Evolutionary conservation across 1,140 invertebrate species (phyloP).

Genomic region (Heliconius eleuchia): DNA sequence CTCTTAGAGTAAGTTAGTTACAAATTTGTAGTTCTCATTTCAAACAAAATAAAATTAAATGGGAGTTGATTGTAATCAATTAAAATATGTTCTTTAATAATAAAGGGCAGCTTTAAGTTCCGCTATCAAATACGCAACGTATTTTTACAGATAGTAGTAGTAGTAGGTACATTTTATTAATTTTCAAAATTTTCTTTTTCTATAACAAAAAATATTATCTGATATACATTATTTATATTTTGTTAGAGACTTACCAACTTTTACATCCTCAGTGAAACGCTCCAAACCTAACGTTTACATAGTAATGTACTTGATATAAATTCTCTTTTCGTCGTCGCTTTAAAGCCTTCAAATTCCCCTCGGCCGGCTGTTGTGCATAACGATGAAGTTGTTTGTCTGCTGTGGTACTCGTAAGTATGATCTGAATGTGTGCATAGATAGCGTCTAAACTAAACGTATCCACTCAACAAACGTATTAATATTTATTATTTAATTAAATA

Average conservation of each 20-base stretch:
- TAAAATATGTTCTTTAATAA: background rate
- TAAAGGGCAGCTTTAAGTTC: background rate
- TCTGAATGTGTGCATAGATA: background rate
- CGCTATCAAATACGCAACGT: background rate
- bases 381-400: slow-evolving; percentile 21
- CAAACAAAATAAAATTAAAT: background rate
- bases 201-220: no score
- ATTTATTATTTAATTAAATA: background rate
- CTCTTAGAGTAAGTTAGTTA: background rate
- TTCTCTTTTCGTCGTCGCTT: slow-evolving; percentile 21
- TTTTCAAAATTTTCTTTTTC: no score
- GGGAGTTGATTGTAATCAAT: background rate
- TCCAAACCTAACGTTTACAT: background rate
- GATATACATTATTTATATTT: no score
- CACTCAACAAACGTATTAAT: background rate
- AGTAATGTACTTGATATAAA: slow-evolving; percentile 17
- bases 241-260: background rate
- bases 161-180: no score
- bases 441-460: slow-evolving; percentile 3
- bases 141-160: no score
- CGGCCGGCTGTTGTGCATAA: slow-evolving; percentile 20
- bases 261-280: background rate
- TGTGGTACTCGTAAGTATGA: background rate
- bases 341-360: slow-evolving; percentile 11
- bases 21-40: background rate